Conservation (phyloP, 2,888 invertebrate genomes). For the Heliconius hortense region DNA sequence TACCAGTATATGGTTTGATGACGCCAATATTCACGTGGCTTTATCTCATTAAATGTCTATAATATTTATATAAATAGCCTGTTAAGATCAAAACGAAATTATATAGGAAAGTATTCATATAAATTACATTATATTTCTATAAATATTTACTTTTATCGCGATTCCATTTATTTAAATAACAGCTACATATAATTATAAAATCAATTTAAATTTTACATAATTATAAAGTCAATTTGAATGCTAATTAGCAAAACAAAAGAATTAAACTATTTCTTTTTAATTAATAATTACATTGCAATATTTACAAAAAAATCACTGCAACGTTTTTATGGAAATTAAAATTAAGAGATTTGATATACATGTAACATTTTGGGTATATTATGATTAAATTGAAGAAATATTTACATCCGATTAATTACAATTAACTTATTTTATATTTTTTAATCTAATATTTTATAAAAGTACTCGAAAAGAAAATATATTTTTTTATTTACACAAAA, state of each 20-base stretch:
- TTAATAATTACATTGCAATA: not conserved
- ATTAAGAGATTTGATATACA: not conserved
- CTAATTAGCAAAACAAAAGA: not conserved
- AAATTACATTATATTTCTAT: not conserved
- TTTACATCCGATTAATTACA: not conserved
- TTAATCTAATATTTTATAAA: not conserved
- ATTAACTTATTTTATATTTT: not conserved
- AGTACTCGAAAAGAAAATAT: not conserved
- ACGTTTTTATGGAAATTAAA: not conserved
- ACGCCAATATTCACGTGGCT: constrained; percentile 6
- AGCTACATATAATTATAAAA: not conserved
- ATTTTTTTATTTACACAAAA: constrained; percentile 24
- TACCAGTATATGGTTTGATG: not conserved
- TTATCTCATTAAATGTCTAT: constrained; percentile 11
- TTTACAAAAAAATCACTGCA: not conserved
- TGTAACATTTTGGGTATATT: not conserved
- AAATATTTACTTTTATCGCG: not conserved
- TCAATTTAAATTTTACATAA: not conserved
- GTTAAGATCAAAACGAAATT: not conserved
- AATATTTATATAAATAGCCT: not conserved
- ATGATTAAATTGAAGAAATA: not conserved
- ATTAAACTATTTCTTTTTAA: not conserved
- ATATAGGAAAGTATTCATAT: not conserved
- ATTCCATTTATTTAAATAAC: not conserved
- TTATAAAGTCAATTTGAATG: not conserved